Evolutionary conservation across 2,797 vertebrate genomes (phyloP).

Genomic region (Glyptemys insculpta): DNA sequence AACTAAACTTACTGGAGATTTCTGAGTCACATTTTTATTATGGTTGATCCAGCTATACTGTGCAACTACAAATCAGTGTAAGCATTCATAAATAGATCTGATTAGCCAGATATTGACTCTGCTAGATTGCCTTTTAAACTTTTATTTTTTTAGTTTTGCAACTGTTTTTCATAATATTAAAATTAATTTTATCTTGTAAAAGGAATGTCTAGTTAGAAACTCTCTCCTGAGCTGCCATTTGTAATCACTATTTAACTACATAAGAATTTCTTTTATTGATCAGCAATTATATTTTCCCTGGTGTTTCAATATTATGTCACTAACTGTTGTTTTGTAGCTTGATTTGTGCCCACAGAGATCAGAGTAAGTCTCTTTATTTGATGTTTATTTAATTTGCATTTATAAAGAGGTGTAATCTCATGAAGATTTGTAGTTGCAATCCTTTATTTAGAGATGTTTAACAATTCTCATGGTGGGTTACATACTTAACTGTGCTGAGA

Average conservation of each 20-base stretch:
- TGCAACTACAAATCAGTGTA: background rate
- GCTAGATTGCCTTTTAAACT: background rate
- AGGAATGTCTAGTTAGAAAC: background rate
- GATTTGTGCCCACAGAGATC: slow-evolving; percentile 15
- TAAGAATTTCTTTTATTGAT: slow-evolving; percentile 3
- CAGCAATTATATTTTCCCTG: slow-evolving; percentile 6
- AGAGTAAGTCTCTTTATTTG: slow-evolving; percentile 34
- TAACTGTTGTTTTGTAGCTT: background rate
- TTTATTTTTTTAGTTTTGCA: background rate
- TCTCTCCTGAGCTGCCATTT: background rate
- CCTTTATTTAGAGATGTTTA: background rate
- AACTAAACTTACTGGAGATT: background rate
- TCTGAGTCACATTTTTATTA: background rate
- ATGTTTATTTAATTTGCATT: slow-evolving; percentile 1
- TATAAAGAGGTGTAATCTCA: slow-evolving; percentile 8
- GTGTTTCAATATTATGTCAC: slow-evolving; percentile 15
- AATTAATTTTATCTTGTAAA: background rate
- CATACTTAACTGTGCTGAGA: background rate
- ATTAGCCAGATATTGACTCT: background rate
- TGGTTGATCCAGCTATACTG: background rate
- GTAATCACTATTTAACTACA: slow-evolving; percentile 22
- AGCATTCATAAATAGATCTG: background rate
- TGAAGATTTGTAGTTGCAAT: background rate
- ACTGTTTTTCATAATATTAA: background rate
- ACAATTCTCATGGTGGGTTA: background rate